phyloP scores from a whole-genome alignment of 2,113 vertebrate genomes.

The Hippolais icterina region DNA sequence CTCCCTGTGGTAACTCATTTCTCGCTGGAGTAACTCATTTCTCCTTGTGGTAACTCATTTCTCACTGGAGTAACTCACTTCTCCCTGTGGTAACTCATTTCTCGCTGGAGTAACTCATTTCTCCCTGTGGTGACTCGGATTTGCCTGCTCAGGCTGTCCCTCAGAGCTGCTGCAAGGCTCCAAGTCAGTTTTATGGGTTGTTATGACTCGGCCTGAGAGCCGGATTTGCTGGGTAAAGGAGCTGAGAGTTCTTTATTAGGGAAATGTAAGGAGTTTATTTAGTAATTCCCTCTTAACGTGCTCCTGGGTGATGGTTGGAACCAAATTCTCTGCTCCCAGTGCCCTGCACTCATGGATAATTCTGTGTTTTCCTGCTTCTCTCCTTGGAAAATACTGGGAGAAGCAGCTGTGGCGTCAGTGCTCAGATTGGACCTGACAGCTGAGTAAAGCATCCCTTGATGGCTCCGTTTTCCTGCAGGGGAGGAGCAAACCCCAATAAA shows the following conservation, averaged over 20 bases:
- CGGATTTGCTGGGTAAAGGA: neutral
- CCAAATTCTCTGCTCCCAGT: neutral
- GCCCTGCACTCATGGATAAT: neutral
- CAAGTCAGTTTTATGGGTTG: neutral
- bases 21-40: too few species aligned
- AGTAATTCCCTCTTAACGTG: neutral
- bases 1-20: too few species aligned
- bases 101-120: too few species aligned
- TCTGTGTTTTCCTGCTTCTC: neutral
- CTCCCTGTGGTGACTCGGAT: neutral
- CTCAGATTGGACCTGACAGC: neutral
- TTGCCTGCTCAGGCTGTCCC: neutral
- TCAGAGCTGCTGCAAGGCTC: neutral
- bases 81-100: too few species aligned
- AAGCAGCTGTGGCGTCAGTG: neutral
- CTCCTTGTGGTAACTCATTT: too few species aligned
- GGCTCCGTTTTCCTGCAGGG: neutral
- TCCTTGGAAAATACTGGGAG: neutral
- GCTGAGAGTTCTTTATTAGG: rapidly evolving
- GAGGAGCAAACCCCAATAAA: neutral
- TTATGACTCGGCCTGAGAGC: neutral
- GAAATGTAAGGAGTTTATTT: neutral
- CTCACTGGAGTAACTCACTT: too few species aligned
- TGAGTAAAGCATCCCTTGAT: neutral
- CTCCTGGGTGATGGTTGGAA: neutral